These are phyloP conservation scores for Meiosimyza decipiens DNA, from an alignment of 2,888 invertebrate genomes.

Conservation along the genomic window DNA sequence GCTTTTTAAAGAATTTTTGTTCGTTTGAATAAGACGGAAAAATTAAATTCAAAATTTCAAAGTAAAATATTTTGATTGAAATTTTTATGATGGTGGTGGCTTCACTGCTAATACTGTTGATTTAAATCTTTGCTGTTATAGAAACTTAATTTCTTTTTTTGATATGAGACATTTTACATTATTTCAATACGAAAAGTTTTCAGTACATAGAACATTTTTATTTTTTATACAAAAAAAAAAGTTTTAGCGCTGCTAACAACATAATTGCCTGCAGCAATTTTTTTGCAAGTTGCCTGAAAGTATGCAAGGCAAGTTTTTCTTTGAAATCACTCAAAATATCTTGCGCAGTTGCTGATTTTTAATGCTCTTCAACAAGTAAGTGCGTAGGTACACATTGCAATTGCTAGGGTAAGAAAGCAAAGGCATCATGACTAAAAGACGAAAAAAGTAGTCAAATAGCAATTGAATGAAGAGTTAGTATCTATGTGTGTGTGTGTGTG, in stretches of 20 bases:
- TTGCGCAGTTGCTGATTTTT: not conserved
- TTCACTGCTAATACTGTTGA: too few species aligned
- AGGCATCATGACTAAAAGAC: not conserved
- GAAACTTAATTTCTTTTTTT: too few species aligned
- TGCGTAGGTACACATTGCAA: not conserved
- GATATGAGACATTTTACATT: too few species aligned
- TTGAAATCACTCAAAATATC: not conserved
- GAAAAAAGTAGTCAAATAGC: not conserved
- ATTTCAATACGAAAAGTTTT: too few species aligned
- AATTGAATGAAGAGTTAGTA: not conserved
- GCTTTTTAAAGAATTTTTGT: too few species aligned
- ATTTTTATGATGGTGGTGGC: too few species aligned
- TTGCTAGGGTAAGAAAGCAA: constrained; percentile 9
- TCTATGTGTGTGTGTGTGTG: too few species aligned
- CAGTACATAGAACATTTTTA: too few species aligned
- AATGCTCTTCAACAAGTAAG: constrained; percentile 5
- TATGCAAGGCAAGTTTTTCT: constrained; percentile 10
- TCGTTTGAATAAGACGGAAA: too few species aligned
- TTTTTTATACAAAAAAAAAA: not conserved
- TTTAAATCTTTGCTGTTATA: too few species aligned
- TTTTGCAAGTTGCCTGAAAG: constrained; percentile 21
- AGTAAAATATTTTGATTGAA: too few species aligned
- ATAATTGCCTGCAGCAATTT: constrained; percentile 22
- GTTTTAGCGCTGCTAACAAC: constrained; percentile 15
- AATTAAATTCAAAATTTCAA: too few species aligned